Conservation (phyloP, 2,888 invertebrate genomes). For the Yponomeuta malinellus region DNA sequence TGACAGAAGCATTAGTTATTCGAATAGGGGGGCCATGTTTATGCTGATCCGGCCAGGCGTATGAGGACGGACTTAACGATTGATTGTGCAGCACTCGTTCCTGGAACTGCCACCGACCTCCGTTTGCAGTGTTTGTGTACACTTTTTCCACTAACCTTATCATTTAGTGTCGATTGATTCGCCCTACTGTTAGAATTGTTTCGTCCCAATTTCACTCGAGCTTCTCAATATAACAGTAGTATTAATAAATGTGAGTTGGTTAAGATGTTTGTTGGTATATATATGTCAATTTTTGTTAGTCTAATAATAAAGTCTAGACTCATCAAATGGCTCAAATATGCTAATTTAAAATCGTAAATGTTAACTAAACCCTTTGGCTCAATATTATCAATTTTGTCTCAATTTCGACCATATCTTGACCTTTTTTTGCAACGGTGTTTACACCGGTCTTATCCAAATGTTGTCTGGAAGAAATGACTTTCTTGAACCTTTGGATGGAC, state of each 20-base stretch:
- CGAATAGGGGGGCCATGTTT: no score
- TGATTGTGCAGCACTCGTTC: slow-evolving; percentile 4
- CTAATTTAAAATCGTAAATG: slow-evolving; percentile 42
- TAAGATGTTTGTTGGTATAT: no score
- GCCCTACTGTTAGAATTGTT: neutral
- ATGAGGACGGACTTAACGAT: neutral
- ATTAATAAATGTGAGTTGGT: no score
- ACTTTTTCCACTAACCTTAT: slow-evolving; percentile 5
- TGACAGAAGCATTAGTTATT: no score
- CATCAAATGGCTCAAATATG: slow-evolving; percentile 54
- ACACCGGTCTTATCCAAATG: no score
- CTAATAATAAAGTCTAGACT: slow-evolving; percentile 56
- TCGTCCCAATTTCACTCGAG: no score
- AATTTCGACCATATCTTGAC: neutral
- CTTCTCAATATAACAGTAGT: no score
- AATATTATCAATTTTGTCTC: neutral
- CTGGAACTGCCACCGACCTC: neutral
- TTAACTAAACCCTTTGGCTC: slow-evolving; percentile 13
- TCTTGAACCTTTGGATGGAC: no score
- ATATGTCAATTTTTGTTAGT: slow-evolving; percentile 19
- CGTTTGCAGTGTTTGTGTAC: neutral
- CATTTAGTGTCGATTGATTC: neutral
- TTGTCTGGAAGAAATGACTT: no score
- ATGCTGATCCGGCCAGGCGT: no score
- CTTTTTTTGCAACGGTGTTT: neutral